Base-by-base conservation (phyloP, 2,888 invertebrate genomes). In the Cryptosula pallasiana region DNA sequence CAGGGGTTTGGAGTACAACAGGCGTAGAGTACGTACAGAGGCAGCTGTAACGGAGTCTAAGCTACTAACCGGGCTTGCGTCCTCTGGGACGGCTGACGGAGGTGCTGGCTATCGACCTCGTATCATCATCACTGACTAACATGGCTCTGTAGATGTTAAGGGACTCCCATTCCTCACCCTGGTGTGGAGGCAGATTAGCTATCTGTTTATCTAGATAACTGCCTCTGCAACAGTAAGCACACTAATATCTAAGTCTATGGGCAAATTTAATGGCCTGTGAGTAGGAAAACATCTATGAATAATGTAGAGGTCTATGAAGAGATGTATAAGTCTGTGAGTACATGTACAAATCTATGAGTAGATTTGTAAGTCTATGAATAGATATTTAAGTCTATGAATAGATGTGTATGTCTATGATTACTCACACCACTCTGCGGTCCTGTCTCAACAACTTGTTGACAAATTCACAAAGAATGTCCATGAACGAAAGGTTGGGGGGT, bases 391-490 rank as follows among this genome's bases (percentile, higher is more conserved):
- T n/a, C n/a, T n/a, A n/a, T n/a, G n/a, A n/a, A n/a, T n/a, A n/a
- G n/a, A n/a, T n/a, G n/a, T n/a, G n/a, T n/a, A n/a, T n/a, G n/a
- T n/a, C n/a, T n/a, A n/a, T n/a, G n/a, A n/a, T 1, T 32, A 77
- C 83, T 80, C 79, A 84, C 84, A 84, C 84, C 54, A 95, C 91
- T 74, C 91, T 90, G 87, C 98, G 98, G 87, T 99, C 99, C 84
- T 96, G 96, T 78, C 94, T 93, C 80, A 99, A 88, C 76, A 99
- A 88, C 86, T 97, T 97, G 86, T 92, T 92, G 72, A 94, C 94
- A 86, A 99, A 99, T 87, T 99, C 99, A 5, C 92, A 90, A 16
- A 98, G 88, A 78, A 98, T 92, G 87, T 99, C 99, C 36, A 99
- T 88, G 87, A 97, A 99, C 0, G 92, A 89, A 74, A 99, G 86